These are phyloP conservation scores for Thymelicus lineola DNA, from an alignment of 2,888 invertebrate genomes.

Conservation along the genomic window DNA sequence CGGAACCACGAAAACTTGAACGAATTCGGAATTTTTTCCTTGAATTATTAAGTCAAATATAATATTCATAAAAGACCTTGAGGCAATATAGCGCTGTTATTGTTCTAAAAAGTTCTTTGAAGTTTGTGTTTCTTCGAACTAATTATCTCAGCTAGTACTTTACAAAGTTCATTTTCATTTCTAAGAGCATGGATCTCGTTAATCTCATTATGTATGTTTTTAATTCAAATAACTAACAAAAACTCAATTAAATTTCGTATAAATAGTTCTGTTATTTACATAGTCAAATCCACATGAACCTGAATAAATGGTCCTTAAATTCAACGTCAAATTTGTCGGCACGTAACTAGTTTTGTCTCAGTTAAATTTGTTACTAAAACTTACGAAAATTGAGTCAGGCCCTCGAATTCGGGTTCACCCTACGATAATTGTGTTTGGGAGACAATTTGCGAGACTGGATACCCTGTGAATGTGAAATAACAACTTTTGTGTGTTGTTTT, in stretches of 20 bases:
- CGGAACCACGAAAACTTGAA: neutral
- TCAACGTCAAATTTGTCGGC: conserved; percentile 48
- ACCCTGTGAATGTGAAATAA: conserved; percentile 39
- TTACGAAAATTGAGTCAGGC: conserved; percentile 51
- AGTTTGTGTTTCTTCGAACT: neutral
- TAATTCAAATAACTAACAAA: neutral
- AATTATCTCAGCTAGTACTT: neutral
- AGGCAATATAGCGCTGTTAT: neutral
- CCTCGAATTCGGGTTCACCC: conserved; percentile 52
- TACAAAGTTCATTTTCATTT: neutral
- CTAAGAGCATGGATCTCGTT: neutral
- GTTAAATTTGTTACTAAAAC: conserved; percentile 56
- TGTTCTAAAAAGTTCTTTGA: neutral
- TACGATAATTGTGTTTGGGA: conserved; percentile 66
- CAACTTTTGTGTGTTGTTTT: conserved; percentile 29
- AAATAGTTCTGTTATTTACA: conserved; percentile 41
- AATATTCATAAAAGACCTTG: conserved; percentile 6
- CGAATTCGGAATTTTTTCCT: neutral
- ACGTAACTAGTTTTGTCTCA: conserved; percentile 56
- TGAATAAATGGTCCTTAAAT: conserved; percentile 42
- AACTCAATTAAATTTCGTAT: neutral
- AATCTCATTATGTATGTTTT: neutral
- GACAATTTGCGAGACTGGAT: conserved; percentile 56
- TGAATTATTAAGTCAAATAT: neutral
- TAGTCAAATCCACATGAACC: conserved; percentile 29